These are phyloP conservation scores for Alces alces DNA, from an alignment of 2,113 vertebrate genomes.

Conservation along the genomic window DNA sequence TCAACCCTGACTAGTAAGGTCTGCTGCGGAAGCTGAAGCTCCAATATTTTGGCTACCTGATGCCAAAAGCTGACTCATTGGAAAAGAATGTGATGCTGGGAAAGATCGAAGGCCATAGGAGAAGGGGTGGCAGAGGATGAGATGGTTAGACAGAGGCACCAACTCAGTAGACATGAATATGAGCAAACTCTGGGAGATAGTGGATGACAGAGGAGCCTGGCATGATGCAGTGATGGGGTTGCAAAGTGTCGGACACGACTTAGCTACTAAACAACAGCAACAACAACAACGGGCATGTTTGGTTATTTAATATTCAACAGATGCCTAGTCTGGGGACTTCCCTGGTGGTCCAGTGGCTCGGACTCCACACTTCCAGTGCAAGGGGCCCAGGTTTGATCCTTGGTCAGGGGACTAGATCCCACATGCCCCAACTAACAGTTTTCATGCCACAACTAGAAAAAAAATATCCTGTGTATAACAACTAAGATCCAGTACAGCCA, in stretches of 20 bases:
- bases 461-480: background rate
- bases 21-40: background rate
- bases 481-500: background rate
- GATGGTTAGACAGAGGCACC: background rate
- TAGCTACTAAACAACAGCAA: background rate
- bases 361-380: background rate
- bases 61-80: background rate
- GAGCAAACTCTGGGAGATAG: background rate
- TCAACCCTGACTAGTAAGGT: background rate
- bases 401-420: background rate
- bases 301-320: background rate
- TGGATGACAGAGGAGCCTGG: background rate
- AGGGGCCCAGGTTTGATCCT: background rate
- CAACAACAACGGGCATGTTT: background rate
- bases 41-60: background rate
- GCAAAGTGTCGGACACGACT: accelerated
- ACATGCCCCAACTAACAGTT: background rate
- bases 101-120: background rate
- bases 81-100: background rate
- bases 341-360: background rate
- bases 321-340: background rate
- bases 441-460: background rate
- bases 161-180: background rate
- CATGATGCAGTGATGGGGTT: background rate
- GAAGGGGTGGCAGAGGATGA: background rate